Conservation (phyloP, 2,888 invertebrate genomes). For the Drosophila maculinotata region DNA sequence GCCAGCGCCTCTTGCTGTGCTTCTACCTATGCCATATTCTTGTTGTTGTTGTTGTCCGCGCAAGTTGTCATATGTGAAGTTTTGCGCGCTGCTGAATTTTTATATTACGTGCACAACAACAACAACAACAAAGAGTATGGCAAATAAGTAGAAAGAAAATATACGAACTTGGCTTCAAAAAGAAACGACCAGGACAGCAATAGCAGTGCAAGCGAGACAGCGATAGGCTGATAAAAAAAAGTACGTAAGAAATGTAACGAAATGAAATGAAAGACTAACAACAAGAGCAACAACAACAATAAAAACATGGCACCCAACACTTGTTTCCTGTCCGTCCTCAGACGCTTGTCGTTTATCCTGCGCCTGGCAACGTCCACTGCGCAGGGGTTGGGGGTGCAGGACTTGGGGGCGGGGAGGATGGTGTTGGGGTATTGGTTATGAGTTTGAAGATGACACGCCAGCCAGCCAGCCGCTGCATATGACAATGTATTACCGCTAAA, state of each 20-base stretch:
- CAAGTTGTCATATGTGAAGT: constrained; percentile 78
- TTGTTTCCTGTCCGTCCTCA: constrained; percentile 65
- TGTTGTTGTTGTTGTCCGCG: constrained; percentile 49
- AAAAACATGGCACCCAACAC: constrained; percentile 79
- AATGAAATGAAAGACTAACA: constrained; percentile 59
- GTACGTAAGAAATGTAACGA: constrained; percentile 42
- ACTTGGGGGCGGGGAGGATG: background rate
- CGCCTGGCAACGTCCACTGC: constrained; percentile 58
- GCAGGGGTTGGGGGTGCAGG: background rate
- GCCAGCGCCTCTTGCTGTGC: constrained; percentile 3
- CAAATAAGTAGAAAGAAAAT: constrained; percentile 22
- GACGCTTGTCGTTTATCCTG: constrained; percentile 38
- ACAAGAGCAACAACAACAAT: constrained; percentile 34
- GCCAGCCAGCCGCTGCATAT: constrained; percentile 57
- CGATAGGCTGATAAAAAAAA: constrained; percentile 1
- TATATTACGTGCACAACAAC: constrained; percentile 61
- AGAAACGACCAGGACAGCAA: constrained; percentile 48
- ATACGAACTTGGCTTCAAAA: constrained; percentile 65
- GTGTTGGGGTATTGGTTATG: constrained; percentile 20
- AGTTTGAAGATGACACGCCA: constrained; percentile 35
- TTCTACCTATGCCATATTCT: constrained; percentile 10
- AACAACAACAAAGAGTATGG: constrained; percentile 34
- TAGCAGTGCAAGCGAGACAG: constrained; percentile 4
- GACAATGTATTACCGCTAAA: constrained; percentile 75
- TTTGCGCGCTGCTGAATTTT: constrained; percentile 77